Evolutionary conservation across 1,140 invertebrate genomes (phyloP).

Genomic region (Rhizoglyphus robini): DNA sequence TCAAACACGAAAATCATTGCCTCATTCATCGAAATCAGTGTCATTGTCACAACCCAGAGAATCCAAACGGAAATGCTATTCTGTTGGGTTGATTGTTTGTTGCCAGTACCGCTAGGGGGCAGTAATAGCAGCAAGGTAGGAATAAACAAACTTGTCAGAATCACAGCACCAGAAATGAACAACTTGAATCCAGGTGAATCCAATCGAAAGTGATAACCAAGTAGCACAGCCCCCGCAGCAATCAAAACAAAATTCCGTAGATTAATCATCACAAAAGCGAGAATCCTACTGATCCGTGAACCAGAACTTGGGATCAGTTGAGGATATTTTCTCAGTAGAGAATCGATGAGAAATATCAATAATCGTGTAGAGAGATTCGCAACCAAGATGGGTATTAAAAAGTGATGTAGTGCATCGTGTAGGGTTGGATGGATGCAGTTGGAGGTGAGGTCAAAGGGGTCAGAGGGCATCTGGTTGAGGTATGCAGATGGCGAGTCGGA

Average conservation of each 20-base stretch:
- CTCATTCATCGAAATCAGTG: background rate
- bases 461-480: background rate
- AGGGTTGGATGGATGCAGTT: background rate
- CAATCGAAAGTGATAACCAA: background rate
- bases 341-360: background rate
- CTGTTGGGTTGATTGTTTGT: too few relatives aligned
- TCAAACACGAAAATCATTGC: background rate
- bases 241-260: background rate
- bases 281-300: too few relatives aligned
- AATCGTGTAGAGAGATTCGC: background rate
- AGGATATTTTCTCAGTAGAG: too few relatives aligned
- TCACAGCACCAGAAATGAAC: too few relatives aligned
- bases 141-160: too few relatives aligned
- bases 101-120: too few relatives aligned
- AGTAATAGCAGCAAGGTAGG: too few relatives aligned
- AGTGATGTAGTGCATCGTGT: background rate
- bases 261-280: too few relatives aligned
- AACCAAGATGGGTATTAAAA: slow-evolving; percentile 1
- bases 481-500: background rate
- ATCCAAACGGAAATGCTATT: background rate
- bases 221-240: background rate
- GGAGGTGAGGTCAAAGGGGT: background rate
- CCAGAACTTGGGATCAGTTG: too few relatives aligned
- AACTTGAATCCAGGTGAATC: background rate
- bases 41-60: background rate